Evolutionary conservation across 2,888 invertebrate species (phyloP), one percentile per base, ranked within the genome.

Genomic region (Plemyria rubiginata): DNA sequence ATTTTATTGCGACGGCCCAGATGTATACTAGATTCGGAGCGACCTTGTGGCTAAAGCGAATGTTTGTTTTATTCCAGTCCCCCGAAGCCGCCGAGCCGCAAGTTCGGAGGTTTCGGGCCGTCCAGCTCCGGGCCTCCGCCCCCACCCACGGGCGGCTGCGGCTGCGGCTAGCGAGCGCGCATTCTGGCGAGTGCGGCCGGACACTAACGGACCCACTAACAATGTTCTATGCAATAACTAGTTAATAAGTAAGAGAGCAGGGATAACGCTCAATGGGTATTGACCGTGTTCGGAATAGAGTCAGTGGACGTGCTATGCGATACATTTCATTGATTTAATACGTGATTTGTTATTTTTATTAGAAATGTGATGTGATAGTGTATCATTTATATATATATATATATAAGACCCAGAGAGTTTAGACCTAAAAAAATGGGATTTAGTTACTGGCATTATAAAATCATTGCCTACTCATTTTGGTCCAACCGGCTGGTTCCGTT

Each of bases 101-200:
- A 86, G 68, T 92, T 87, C 52, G 90, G 92, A 2, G 92, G 92
- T 1, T 92, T 93, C 64, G 90, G 90, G 0, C 90, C 91, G 0
- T 91, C 92, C 0, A 82, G 86, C 0, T 87, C 86, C 0, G 90
- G 90, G 0, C 90, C 90, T 0, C 70, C 92, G 0, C 86, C 92
- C 0, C 90, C 92, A 0, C 91, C 90, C 0, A 82, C 82, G 81
- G 90, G 89, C 0, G 91, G 91, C 11, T 90, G 92, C 62, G 89
- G 92, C n/a, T 90, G 92, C 67, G 89, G 84, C 62, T 77, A 76
- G 75, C 53, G 13, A 22, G 8, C 16, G 8, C 40, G 3, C 3
- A 16, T 16, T 16, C 45, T 16, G 45, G 3, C 16, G 16, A 16
- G 16, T 16, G 9, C 16, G 43, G 7, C 12, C 32, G 13, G 48